Percentiles rank a stretch among this genome's conserved stretches.
Conservation (phyloP, 2,888 invertebrate genomes). For the Temnothorax ravouxi region DNA sequence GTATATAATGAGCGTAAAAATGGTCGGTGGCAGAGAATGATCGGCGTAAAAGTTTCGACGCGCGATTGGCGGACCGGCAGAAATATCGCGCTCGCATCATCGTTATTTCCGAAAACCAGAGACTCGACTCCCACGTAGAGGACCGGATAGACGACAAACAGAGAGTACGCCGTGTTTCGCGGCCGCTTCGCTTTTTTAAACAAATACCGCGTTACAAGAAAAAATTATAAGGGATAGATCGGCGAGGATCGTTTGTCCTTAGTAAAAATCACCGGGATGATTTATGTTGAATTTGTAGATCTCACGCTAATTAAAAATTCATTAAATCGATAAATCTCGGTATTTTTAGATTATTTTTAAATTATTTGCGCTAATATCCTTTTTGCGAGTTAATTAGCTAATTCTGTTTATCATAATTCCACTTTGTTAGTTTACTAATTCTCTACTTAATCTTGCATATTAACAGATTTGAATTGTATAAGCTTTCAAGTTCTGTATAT, state of each 20-base stretch:
- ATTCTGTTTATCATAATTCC: neutral
- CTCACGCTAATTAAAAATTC: neutral
- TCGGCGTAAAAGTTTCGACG: conserved; percentile 61
- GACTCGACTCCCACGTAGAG: conserved; percentile 60
- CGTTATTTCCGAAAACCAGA: conserved; percentile 76
- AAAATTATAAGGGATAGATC: neutral
- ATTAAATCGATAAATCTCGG: neutral
- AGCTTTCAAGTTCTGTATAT: neutral
- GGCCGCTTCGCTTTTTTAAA: conserved; percentile 45
- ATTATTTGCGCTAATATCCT: neutral
- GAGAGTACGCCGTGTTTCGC: conserved; percentile 16
- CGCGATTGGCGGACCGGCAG: conserved; percentile 67
- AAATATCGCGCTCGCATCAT: conserved; percentile 75
- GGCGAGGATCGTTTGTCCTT: neutral
- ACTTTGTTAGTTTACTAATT: no score
- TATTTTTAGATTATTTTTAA: neutral
- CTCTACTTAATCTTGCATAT: conserved; percentile 2
- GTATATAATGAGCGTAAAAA: conserved; percentile 43
- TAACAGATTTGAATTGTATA: neutral
- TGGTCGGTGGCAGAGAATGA: conserved; percentile 28
- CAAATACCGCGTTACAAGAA: conserved; percentile 25
- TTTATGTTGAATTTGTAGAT: neutral
- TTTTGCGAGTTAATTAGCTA: neutral
- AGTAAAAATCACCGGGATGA: neutral
- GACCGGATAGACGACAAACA: conserved; percentile 69